Base-by-base conservation (phyloP, 2,113 vertebrate species). In the Cygnus buccinator region DNA sequence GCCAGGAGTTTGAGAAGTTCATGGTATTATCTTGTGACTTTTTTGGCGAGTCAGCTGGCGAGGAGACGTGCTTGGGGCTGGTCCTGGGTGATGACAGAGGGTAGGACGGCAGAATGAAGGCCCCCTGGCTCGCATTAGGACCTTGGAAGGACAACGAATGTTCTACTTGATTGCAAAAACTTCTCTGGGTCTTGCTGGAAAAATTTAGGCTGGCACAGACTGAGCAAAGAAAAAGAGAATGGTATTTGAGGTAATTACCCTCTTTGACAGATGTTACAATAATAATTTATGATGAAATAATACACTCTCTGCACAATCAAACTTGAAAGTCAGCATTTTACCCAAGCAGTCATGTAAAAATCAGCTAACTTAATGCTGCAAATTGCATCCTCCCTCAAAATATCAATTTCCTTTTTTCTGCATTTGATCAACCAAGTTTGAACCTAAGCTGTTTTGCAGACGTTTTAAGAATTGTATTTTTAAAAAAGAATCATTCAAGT, bases 1-100 rank as follows among this genome's bases (percentile, higher is more conserved):
- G 99, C 99, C 99, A 99, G 26, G 99, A 99, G 97, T 97, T 99
- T 77, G 99, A 99, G 97, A 99, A 98, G 87, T 57, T 96, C 97
- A 97, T 46, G 95, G 96, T 41, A 91, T 84, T 73, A 46, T 98
- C 98, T 57, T 98, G 98, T n/a, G 90, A 89, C 23, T 94, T 98
- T 89, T 97, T 96, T n/a, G 97, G 96, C 21, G 97, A 96, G 59
- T 77, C 54, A 46, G 63, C 82, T 52, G 97, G 85, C 55, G 96
- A 84, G 37, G 98, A 94, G n/a, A 95, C 82, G 10, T 97, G 98
- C 84, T 98, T 98, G 52, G 98, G 98, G 89, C 98, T 97, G 70
- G 58, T 96, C 91, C 97, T 97, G 98, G 98, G 88, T 28, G 97
- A 99, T 44, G 97, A 68, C 95, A 99, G 96, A 6, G 99, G 98